A percentile compares a stretch with the other conserved stretches of the same genome.
Evolutionary conservation across 2,113 vertebrate species (phyloP).

Genomic region (Lates calcarifer): DNA sequence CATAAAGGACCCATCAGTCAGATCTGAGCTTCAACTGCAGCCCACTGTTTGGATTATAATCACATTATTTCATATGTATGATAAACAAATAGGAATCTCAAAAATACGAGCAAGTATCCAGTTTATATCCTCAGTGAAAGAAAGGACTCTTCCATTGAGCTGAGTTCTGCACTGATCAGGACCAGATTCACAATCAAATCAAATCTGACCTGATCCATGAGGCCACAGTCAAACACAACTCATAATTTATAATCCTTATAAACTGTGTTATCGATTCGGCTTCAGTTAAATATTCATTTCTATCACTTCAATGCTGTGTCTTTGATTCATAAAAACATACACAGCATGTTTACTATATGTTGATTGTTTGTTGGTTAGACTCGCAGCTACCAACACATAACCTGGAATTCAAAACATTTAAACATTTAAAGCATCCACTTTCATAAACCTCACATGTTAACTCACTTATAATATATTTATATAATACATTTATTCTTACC

Average conservation of each 20-base stretch:
- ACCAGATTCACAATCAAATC: neutral
- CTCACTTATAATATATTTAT: neutral
- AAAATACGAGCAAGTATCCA: neutral
- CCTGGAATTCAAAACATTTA: neutral
- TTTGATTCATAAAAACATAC: conserved; percentile 1
- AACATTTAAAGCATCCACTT: neutral
- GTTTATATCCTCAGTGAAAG: neutral
- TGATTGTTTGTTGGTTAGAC: too few relatives aligned
- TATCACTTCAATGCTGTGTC: neutral
- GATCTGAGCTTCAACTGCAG: neutral
- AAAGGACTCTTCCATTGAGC: neutral
- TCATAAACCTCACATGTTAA: neutral
- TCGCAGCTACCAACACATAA: too few relatives aligned
- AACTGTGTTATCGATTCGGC: conserved; percentile 1
- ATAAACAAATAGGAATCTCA: neutral
- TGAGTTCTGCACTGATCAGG: neutral
- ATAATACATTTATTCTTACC: neutral
- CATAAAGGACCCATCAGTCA: neutral
- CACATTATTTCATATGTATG: neutral
- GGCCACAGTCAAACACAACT: conserved; percentile 27
- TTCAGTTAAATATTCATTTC: conserved; percentile 27
- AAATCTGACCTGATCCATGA: neutral
- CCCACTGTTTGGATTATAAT: neutral
- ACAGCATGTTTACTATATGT: too few relatives aligned
- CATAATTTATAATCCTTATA: conserved; percentile 5